phyloP scores from a whole-genome alignment of 1,140 invertebrate genomes.

The Latrodectus geometricus region DNA sequence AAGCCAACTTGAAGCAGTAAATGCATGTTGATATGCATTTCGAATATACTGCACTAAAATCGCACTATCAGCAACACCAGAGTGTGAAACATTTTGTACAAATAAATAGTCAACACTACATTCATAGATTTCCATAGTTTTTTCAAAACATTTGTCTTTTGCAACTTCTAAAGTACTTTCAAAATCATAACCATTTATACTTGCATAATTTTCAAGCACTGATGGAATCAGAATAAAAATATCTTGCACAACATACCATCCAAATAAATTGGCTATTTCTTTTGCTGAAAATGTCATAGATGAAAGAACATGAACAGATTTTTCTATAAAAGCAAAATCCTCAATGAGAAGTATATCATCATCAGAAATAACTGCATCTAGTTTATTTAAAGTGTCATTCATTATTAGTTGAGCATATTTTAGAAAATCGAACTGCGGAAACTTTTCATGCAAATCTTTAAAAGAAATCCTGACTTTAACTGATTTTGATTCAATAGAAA shows the following conservation, averaged over 20 bases:
- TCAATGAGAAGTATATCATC: conserved; percentile 26
- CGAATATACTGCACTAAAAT: conserved; percentile 27
- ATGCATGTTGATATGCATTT: neutral
- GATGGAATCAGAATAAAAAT: conserved; percentile 22
- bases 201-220: conserved; percentile 7
- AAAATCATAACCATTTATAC: neutral
- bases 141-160: conserved; percentile 13
- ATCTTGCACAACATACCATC: conserved; percentile 34
- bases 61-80: conserved; percentile 10
- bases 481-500: neutral
- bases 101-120: conserved; percentile 37
- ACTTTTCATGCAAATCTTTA: conserved; percentile 7
- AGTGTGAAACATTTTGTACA: conserved; percentile 32
- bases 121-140: conserved; percentile 13
- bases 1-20: conserved; percentile 29
- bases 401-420: conserved; percentile 6
- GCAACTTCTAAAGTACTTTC: neutral
- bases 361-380: neutral
- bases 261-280: conserved; percentile 45
- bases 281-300: conserved; percentile 1
- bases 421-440: conserved; percentile 32
- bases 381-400: conserved; percentile 27
- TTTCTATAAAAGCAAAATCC: conserved; percentile 18
- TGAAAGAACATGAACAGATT: neutral
- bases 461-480: conserved; percentile 7